phyloP scores from a whole-genome alignment of 1,140 invertebrate species.

The Bilobella aurantiaca region DNA sequence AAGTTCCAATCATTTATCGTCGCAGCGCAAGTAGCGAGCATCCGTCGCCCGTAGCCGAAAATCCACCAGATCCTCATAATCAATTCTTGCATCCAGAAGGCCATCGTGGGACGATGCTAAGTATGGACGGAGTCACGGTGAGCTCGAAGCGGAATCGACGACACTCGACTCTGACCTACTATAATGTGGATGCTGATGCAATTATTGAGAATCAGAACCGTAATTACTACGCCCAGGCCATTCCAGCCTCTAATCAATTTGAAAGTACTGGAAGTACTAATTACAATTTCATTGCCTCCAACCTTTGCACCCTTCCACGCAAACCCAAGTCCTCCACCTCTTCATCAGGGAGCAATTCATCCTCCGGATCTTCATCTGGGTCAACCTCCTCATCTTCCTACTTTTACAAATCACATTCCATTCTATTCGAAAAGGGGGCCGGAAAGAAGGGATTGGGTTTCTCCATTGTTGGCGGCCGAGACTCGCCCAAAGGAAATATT shows the following conservation, averaged over 20 bases:
- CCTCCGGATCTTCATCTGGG: conserved; percentile 43
- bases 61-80: background rate
- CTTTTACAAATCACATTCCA: conserved; percentile 42
- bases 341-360: conserved; percentile 8
- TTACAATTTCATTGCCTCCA: conserved; percentile 23
- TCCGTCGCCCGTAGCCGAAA: background rate
- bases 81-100: conserved; percentile 1
- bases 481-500: conserved; percentile 74
- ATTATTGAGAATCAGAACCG: conserved; percentile 10
- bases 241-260: background rate
- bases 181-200: conserved; percentile 31
- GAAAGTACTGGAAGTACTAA: background rate
- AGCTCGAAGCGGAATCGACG: conserved; percentile 18
- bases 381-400: conserved; percentile 39
- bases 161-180: conserved; percentile 28
- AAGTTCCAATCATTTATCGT: background rate
- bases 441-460: conserved; percentile 79
- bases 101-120: too few relatives aligned
- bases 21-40: background rate
- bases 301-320: conserved; percentile 28
- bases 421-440: conserved; percentile 65
- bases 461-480: conserved; percentile 79
- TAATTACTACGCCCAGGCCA: background rate
- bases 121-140: too few relatives aligned
- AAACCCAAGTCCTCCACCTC: conserved; percentile 17